Percentiles rank a stretch among this genome's conserved stretches.
Evolutionary conservation across 2,797 vertebrate genomes (phyloP).

Genomic region (Euthynnus affinis): DNA sequence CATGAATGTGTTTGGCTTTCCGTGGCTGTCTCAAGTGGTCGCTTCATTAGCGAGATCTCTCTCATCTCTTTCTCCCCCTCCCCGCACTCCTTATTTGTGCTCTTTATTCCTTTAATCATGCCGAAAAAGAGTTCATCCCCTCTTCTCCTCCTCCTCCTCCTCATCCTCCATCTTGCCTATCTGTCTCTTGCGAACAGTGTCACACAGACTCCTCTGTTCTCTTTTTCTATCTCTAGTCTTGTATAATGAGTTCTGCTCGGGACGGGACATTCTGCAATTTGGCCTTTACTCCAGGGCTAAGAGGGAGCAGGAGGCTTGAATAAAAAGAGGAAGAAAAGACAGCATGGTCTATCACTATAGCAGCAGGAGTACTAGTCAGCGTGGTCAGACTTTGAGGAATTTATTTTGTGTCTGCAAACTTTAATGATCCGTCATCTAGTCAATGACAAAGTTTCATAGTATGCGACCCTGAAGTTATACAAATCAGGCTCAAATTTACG

Average conservation of each 20-base stretch:
- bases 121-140: conserved; percentile 11
- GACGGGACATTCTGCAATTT: conserved; percentile 65
- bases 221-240: conserved; percentile 49
- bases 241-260: conserved; percentile 75
- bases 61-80: conserved; percentile 33
- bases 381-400: background rate
- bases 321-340: conserved; percentile 49
- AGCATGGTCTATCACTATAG: conserved; percentile 47
- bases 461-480: no score
- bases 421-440: conserved; percentile 1
- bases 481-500: background rate
- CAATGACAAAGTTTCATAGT: background rate
- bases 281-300: conserved; percentile 64
- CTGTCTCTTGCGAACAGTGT: conserved; percentile 58
- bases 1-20: conserved; percentile 8
- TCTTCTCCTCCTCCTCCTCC: conserved; percentile 11
- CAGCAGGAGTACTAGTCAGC: conserved; percentile 27
- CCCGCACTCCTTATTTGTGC: conserved; percentile 44
- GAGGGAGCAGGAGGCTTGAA: conserved; percentile 47
- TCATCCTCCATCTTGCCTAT: conserved; percentile 41
- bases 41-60: conserved; percentile 60
- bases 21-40: conserved; percentile 44
- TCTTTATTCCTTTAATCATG: conserved; percentile 58
- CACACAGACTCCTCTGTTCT: conserved; percentile 78
- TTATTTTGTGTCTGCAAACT: background rate